These are phyloP conservation scores for Listrodromus nycthemerus DNA, from an alignment of 2,888 invertebrate genomes.

Conservation along the genomic window DNA sequence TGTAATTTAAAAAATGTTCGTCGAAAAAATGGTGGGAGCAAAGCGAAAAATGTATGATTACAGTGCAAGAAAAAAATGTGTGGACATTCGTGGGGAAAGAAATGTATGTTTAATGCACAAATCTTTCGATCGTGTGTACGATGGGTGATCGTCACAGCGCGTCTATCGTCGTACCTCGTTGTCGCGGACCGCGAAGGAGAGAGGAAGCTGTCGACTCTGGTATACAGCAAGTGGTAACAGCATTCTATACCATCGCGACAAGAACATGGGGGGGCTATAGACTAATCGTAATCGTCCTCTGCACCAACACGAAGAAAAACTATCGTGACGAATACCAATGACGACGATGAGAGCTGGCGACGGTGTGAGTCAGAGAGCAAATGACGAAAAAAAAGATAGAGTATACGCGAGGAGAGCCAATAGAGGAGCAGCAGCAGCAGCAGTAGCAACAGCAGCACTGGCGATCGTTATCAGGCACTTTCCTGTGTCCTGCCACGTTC, in stretches of 20 bases:
- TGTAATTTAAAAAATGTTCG: too few relatives aligned
- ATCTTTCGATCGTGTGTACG: neutral
- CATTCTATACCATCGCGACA: conserved; percentile 8
- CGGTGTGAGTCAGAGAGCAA: conserved; percentile 49
- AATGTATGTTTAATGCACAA: neutral
- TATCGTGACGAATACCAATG: conserved; percentile 67
- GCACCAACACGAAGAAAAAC: conserved; percentile 49
- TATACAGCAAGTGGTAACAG: conserved; percentile 19
- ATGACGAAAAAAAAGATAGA: conserved; percentile 40
- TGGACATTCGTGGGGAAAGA: neutral
- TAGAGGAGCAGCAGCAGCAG: conserved; percentile 51
- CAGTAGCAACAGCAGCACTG: conserved; percentile 52
- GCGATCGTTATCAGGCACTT: conserved; percentile 81
- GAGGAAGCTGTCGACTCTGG: conserved; percentile 27
- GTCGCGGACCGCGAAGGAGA: conserved; percentile 35
- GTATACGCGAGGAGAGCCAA: conserved; percentile 53
- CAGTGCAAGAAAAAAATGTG: neutral
- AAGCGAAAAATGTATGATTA: too few relatives aligned
- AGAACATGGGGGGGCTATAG: neutral
- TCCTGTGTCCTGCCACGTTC: conserved; percentile 84
- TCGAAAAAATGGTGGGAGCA: neutral
- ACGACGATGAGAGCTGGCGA: conserved; percentile 52
- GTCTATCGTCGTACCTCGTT: conserved; percentile 52
- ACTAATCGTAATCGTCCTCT: conserved; percentile 60
- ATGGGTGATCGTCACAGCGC: conserved; percentile 42